phyloP scores from a whole-genome alignment of 2,797 vertebrate species.

The Sarcoramphus papa region DNA sequence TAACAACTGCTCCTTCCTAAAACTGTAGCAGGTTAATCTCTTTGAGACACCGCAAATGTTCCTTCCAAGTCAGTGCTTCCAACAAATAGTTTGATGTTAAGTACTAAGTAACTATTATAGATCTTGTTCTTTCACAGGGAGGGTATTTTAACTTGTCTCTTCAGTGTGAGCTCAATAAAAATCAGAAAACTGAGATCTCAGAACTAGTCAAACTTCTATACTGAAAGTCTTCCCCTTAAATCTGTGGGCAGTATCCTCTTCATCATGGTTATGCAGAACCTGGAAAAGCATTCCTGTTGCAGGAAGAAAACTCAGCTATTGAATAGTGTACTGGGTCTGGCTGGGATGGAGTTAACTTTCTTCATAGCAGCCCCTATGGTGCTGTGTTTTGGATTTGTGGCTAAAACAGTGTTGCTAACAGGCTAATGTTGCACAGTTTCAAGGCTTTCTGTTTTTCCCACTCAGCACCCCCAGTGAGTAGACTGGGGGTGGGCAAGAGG shows the following conservation, averaged over 20 bases:
- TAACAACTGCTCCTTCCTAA: background rate
- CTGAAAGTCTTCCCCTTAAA: background rate
- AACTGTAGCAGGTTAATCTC: background rate
- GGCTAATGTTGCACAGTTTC: background rate
- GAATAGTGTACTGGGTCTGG: background rate
- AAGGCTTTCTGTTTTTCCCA: background rate
- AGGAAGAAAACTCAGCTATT: background rate
- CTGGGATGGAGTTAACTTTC: background rate
- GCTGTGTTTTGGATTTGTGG: background rate
- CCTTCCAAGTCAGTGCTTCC: background rate
- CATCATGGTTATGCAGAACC: background rate
- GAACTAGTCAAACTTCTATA: background rate
- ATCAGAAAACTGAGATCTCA: background rate
- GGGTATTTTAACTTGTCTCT: background rate
- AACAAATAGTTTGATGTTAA: background rate
- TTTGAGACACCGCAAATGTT: background rate
- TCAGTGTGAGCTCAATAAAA: background rate
- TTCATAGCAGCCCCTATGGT: background rate
- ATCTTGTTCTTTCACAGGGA: background rate
- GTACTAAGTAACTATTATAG: background rate
- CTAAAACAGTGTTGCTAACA: background rate
- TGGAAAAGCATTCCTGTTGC: background rate
- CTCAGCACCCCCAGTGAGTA: background rate
- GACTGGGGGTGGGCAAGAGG: background rate
- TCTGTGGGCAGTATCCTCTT: background rate